Base-by-base conservation (phyloP, 2,797 vertebrate species). In the Ambastaia sidthimunki region DNA sequence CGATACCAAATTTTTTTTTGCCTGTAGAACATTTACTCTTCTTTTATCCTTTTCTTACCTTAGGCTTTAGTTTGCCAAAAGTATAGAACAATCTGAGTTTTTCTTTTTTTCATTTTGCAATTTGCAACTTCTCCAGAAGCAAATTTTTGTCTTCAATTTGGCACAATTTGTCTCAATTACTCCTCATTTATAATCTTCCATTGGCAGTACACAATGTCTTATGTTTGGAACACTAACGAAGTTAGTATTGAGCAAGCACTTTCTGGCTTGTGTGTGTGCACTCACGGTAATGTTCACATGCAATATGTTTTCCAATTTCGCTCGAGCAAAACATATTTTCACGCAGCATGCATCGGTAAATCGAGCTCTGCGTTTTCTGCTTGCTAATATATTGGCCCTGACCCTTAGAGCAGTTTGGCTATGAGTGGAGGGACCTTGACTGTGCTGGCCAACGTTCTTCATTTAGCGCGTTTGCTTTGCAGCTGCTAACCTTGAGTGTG, bases 401-500 rank as follows among this genome's bases (percentile, higher is more conserved):
- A 66, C 68, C 57, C 71, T 57, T 28, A 47, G 67, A 59, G 34
- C 25, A 72, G 68, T 71, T 76, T 82, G 68, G 67, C 41, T 44
- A 11, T 21, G 44, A 12, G 28, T 37, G 57, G 37, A 21, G 50
- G 71, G 73, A 65, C 73, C 67, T 81, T 81, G 52, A 81, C 31
- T 55, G 5, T 13, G 0, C 72, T 7, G 13, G 73, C 55, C 68
- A 71, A 65, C 47, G 37, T 28, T 37, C 72, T 80, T 55, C 34
- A 48, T 66, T 57, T 70, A 41, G 73, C 69, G 55, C 16, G 55
- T 60, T 74, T n/a, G 59, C 54, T 74, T 66, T 65, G 60, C 60
- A 75, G 66, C 41, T 34, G 69, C 19, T 34, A 70, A 70, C 75
- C 54, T 77, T 77, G 75, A 77, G 41, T 70, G n/a, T 7, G 66